Base-by-base conservation (phyloP, 2,113 vertebrate species). In the Microcebus ravelobensis region DNA sequence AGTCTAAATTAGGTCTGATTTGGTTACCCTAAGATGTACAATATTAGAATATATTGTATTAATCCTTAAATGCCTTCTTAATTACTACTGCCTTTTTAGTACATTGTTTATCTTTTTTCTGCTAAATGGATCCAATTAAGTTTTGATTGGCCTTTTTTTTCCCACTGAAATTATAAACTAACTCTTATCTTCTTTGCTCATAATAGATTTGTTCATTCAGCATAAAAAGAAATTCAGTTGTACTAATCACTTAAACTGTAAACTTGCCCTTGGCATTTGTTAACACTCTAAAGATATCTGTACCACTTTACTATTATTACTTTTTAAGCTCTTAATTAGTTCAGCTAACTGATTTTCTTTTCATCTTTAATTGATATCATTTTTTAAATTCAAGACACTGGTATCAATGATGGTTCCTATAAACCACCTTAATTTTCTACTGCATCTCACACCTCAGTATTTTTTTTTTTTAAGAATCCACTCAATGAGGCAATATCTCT, bases 161-260 rank as follows among this genome's bases (percentile, higher is more conserved):
- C 12, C 83, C 59, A 86, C 52, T 77, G 70, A 97, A 96, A 98
- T 97, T 93, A 97, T 97, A 96, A 97, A 96, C 68, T 93, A 91
- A 97, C n/a, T 97, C 84, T 86, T 97, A 95, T 96, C 87, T 93
- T 94, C 95, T 81, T 94, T 94, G n/a, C 55, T 95, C 9, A 80
- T 97, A 97, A 97, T 97, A 97, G 97, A 98, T 96, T 96, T 98
- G 95, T 91, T 98, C 95, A 94, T 76, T 96, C 94, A 97, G 94
- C 97, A 97, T 97, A 96, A 97, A 94, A 34, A 93, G 55, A 90
- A 97, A 95, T 80, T 97, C 63, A 74, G 36, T 68, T 68, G 18
- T 67, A 91, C 80, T 91, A 95, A 94, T 90, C 77, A 89, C 67
- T 96, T 94, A 83, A 95, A 83, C n/a, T 18, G 14, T 94, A 94